Base-by-base conservation (phyloP, 2,113 vertebrate species). In the Sinocyclocheilus anshuiensis region DNA sequence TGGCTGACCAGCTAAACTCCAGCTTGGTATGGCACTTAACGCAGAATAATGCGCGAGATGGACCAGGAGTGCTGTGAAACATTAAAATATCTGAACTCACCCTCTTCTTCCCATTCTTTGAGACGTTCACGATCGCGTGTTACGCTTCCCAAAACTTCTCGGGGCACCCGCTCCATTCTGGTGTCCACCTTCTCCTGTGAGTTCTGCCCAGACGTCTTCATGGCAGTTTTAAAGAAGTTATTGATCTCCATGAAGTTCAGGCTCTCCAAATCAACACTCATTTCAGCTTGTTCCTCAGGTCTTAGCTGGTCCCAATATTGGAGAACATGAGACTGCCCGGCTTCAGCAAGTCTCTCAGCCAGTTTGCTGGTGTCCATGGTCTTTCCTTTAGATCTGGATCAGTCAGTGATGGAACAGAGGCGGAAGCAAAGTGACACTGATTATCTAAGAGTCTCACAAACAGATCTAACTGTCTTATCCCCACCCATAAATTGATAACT, bases 111-210 rank as follows among this genome's bases (percentile, higher is more conserved):
- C 98, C 98, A 98, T 65, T 91, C 89, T 63, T 94, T 94, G 7
- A 99, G 92, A 77, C 88, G 90, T 8, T 91, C 94, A 1, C 87
- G 90, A 89, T 99, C 97, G 36, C 97, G 94, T 0, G 94, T 97
- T 2, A 96, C 94, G 8, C 98, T 99, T 81, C 98, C 98, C 85
- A 97, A 87, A 22, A 97, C 96, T 3, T 97, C 96, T 74, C 94
- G 92, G 2, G 98, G 96, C 24, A 98, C 95, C 3, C 97, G 94
- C 87, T 97, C 96, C 96, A 99, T 97, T 18, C 95, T 94, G 12
- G 89, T 61, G 59, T 98, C 97, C 90, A 97, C 92, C 81, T 95
- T 95, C 89, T 95, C 94, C 0, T 94, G 87, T 53, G 90, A 91
- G 86, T 85, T 89, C 74, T 88, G 92, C 71, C 86, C 86, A 63